Conservation (phyloP, 30 jellyfish, hydroid and myxozoan genomes). For the Aurelia sp. region DNA sequence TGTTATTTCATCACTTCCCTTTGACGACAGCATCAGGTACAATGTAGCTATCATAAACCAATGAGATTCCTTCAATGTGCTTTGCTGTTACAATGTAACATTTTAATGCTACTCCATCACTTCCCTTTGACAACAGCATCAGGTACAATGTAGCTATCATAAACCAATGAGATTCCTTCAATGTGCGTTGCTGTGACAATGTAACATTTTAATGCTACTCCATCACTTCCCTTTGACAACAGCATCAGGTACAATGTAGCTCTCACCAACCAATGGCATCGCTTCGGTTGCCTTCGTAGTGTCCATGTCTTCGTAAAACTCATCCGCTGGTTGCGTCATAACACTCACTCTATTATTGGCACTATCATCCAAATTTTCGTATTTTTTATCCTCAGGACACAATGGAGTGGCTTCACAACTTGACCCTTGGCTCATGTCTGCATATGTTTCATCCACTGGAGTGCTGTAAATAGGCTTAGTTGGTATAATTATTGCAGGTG, state of each 20-base stretch:
- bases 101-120: no score
- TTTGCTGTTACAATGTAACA: no score
- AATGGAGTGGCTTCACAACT: conserved; percentile 4
- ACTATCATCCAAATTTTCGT: conserved; percentile 20
- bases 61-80: neutral
- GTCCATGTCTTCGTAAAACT: conserved; percentile 52
- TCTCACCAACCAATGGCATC: conserved; percentile 20
- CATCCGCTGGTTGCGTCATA: neutral
- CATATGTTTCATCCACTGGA: conserved; percentile 41
- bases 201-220: no score
- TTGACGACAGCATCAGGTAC: neutral
- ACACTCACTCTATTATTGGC: neutral
- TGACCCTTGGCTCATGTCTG: conserved; percentile 46
- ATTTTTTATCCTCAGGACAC: neutral
- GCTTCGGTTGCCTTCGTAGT: neutral
- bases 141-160: conserved; percentile 16
- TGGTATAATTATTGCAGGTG: neutral
- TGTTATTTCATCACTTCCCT: no score
- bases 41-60: conserved; percentile 23
- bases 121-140: no score
- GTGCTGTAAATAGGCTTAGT: neutral
- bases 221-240: no score
- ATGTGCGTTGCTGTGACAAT: no score
- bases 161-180: neutral
- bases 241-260: conserved; percentile 14